Conservation (phyloP, 2,888 invertebrate genomes). For the Andricus quercusramuli region DNA sequence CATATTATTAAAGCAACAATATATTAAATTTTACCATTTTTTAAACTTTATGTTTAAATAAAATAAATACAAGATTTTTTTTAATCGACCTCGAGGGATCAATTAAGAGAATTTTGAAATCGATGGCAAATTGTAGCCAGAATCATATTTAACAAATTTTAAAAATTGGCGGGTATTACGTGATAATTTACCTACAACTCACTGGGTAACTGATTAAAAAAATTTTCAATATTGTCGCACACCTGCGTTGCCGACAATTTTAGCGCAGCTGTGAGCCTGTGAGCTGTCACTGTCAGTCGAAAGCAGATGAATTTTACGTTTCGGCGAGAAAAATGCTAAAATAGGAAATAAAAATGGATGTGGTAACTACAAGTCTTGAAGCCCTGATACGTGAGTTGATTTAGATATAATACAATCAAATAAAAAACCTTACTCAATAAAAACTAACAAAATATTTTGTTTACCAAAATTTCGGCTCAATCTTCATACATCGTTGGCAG, state of each 20-base stretch:
- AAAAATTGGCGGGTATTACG: too few relatives aligned
- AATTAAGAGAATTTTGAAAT: too few relatives aligned
- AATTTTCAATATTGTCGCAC: not conserved
- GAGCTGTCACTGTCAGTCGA: not conserved
- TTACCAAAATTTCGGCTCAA: not conserved
- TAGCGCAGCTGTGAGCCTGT: not conserved
- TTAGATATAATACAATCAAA: not conserved
- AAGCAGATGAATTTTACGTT: not conserved
- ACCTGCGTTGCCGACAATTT: not conserved
- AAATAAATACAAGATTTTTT: too few relatives aligned
- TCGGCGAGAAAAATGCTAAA: conserved; percentile 23
- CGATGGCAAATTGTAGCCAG: too few relatives aligned
- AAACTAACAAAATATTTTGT: not conserved
- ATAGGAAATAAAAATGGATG: conserved; percentile 80
- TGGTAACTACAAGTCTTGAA: conserved; percentile 85
- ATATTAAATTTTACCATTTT: too few relatives aligned
- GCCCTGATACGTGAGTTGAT: conserved; percentile 85
- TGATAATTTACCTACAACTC: not conserved
- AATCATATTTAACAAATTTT: too few relatives aligned
- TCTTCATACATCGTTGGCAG: not conserved
- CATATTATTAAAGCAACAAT: too few relatives aligned
- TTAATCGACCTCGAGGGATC: too few relatives aligned
- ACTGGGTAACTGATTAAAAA: not conserved
- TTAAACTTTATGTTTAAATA: too few relatives aligned
- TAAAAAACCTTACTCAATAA: not conserved